phyloP scores from a whole-genome alignment of 2,113 vertebrate species.

The Xenopus tropicalis region UCB_Xtro_10.0 CM004447.2:46064501-46065000 shows the following conservation, averaged over 20 bases:
- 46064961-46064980: slow-evolving; percentile 92
- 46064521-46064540: slow-evolving; percentile 88
- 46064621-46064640: slow-evolving; percentile 68
- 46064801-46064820: slow-evolving; percentile 58
- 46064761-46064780: slow-evolving; percentile 90
- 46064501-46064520: slow-evolving; percentile 90
- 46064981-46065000: neutral
- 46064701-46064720: slow-evolving; percentile 96
- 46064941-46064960: slow-evolving; percentile 96
- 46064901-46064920: slow-evolving; percentile 97
- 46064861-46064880: slow-evolving; percentile 77
- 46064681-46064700: slow-evolving; percentile 92
- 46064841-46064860: slow-evolving; percentile 72
- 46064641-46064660: slow-evolving; percentile 75
- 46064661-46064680: slow-evolving; percentile 92
- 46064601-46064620: slow-evolving; percentile 69
- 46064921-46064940: slow-evolving; percentile 96
- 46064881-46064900: slow-evolving; percentile 92
- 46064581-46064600: slow-evolving; percentile 67
- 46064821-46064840: slow-evolving; percentile 62
- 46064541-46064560: slow-evolving; percentile 87
- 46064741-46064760: slow-evolving; percentile 95
- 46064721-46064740: slow-evolving; percentile 97
- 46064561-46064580: slow-evolving; percentile 78
- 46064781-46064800: slow-evolving; percentile 90